phyloP scores from a whole-genome alignment of 2,888 invertebrate genomes.

The Colostygia pectinataria region DNA sequence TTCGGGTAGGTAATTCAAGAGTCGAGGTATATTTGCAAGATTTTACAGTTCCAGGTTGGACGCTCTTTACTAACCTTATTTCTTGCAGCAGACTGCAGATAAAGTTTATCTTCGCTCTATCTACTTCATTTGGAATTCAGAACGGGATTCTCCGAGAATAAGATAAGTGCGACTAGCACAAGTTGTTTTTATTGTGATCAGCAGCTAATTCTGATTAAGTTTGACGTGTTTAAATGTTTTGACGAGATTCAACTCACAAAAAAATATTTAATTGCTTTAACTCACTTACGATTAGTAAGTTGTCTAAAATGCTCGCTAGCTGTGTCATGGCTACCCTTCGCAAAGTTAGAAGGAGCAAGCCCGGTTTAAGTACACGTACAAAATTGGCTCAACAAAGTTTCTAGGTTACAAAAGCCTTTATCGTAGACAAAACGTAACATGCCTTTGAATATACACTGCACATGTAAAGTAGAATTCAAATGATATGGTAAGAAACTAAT shows the following conservation, averaged over 20 bases:
- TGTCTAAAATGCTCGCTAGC: no score
- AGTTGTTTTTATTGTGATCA: no score
- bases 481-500: neutral
- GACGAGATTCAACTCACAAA: no score
- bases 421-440: conserved; percentile 3
- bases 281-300: no score
- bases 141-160: conserved; percentile 2
- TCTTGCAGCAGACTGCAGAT: neutral
- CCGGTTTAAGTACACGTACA: conserved; percentile 18
- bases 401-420: conserved; percentile 7
- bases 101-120: conserved; percentile 7
- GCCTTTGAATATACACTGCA: no score
- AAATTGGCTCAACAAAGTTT: conserved; percentile 25
- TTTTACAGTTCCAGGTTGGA: neutral
- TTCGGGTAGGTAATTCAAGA: no score
- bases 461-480: neutral
- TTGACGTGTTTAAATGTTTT: no score
- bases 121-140: conserved; percentile 20
- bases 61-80: neutral
- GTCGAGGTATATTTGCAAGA: no score
- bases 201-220: no score
- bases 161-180: conserved; percentile 9
- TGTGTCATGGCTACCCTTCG: conserved; percentile 24
- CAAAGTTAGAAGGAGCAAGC: conserved; percentile 9
- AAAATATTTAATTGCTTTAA: no score